Conservation (phyloP, 1,140 invertebrate species). For the Aplysia californica region DNA sequence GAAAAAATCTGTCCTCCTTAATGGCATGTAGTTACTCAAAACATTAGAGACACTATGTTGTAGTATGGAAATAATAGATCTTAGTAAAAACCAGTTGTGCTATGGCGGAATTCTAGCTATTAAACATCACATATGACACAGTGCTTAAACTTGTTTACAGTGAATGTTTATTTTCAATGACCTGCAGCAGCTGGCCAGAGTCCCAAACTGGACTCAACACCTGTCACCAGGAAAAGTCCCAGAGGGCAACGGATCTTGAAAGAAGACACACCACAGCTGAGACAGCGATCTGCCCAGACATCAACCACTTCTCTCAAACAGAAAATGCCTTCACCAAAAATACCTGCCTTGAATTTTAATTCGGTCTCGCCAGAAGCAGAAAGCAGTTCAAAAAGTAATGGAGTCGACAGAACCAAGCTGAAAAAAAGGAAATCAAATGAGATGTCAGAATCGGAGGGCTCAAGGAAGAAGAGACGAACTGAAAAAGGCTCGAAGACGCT, state of each 20-base stretch:
- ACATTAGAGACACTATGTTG: too few relatives aligned
- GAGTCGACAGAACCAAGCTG: too few relatives aligned
- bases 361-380: background rate
- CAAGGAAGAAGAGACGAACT: constrained; percentile 8
- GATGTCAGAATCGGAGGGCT: background rate
- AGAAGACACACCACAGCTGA: background rate
- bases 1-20: too few relatives aligned
- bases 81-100: background rate
- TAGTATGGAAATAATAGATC: background rate
- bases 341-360: background rate
- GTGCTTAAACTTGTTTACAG: background rate
- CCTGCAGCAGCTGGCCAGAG: background rate
- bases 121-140: background rate
- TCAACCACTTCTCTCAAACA: background rate
- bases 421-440: background rate
- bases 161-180: background rate
- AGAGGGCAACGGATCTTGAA: background rate
- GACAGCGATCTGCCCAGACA: background rate
- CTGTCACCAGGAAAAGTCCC: constrained; percentile 15
- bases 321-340: constrained; percentile 4
- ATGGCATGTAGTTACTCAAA: too few relatives aligned
- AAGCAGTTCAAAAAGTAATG: background rate
- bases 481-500: background rate
- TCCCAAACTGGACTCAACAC: constrained; percentile 4
- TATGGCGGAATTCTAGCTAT: background rate